Evolutionary conservation across 2,113 vertebrate species (phyloP), one percentile per base, ranked within the genome.

Genomic region (Ploceus nigricollis): DNA sequence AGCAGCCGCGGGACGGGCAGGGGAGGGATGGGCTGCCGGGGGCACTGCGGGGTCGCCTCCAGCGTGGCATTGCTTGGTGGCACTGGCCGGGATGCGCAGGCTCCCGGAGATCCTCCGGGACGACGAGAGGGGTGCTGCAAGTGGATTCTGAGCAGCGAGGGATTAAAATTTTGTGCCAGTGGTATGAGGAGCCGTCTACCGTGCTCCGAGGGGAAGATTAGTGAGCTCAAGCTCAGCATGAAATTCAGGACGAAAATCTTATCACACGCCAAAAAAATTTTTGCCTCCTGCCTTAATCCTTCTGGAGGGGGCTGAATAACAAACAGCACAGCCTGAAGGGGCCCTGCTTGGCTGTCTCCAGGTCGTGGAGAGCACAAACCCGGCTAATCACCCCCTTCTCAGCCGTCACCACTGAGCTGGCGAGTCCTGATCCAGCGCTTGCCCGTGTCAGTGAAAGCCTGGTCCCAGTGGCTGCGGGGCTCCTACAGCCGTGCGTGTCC

Each of bases 221-320:
- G 68, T 22, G 79, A 94, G 90, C 68, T 94, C 92, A 81, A 83
- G 42, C 88, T 94, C 69, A 5, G 90, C 82, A 22, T 86, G 90
- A 93, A 93, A 92, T 93, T 78, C 91, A 35, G 89, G 82, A 56
- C 54, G 57, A 96, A 96, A 93, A 89, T 68, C 72, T 95, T 90
- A 75, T 45, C 90, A 15, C 79, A 57, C 0, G 5, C 76, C 44
- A 50, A 71, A 82, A 87, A 84, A 44, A 69, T 21, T 47, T 68
- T 40, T 64, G 35, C 85, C 76, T 81, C 14, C 1, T 93, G 82
- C 69, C 86, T 33, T 93, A 83, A 84, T 93, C 88, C 82, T 71
- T 25, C 51, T 40, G 51, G 76, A 88, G n/a, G 40, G 58, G 60
- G 48, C 47, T 53, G 85, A 90, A 69, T 30, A 93, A 56, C 56